Evolutionary conservation across 2,113 vertebrate genomes (phyloP), one percentile per base, ranked within the genome.

Genomic region (Poeciliopsis prolifica): DNA sequence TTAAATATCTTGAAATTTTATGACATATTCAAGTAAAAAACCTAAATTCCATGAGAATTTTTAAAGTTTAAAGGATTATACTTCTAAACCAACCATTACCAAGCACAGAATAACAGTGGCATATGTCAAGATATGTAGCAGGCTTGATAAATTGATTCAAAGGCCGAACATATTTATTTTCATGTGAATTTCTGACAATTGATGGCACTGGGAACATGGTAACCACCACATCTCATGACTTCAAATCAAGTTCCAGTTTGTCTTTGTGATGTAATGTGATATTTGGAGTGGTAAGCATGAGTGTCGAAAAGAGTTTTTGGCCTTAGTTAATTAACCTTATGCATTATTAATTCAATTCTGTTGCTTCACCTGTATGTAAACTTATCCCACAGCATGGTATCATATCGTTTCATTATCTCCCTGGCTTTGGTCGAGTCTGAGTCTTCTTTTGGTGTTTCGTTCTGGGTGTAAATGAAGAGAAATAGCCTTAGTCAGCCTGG

Each of bases 401-500:
- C 40, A 35, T 67, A 78, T 86, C 71, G 61, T 1, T 24, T 51
- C 15, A 54, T 88, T 82, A 85, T 88, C 84, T 19, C 33, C 22
- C 30, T 66, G 33, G 77, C 74, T 79, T 48, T 65, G 26, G 17
- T 68, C 33, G 48, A 73, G 74, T 54, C 58, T 28, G 35, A 19
- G 26, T 74, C 68, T 64, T 69, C 28, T 70, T 54, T 51, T 65
- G 61, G 42, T 70, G 67, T 77, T 68, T 65, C 61, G 82, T 74
- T 71, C 60, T 60, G 68, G 58, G 54, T 66, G 40, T 33, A 70
- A 61, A 72, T 54, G 24, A 66, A 75, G 66, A 85, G 63, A 80
- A 30, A 11, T 48, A 35, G 75, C 74, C 68, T 11, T 69, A 82
- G 81, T 81, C 81, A 79, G 66, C 70, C 54, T 62, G 80, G 54